These are phyloP conservation scores for Coleophora deauratella DNA, from an alignment of 2,888 invertebrate genomes.

Conservation along the genomic window DNA sequence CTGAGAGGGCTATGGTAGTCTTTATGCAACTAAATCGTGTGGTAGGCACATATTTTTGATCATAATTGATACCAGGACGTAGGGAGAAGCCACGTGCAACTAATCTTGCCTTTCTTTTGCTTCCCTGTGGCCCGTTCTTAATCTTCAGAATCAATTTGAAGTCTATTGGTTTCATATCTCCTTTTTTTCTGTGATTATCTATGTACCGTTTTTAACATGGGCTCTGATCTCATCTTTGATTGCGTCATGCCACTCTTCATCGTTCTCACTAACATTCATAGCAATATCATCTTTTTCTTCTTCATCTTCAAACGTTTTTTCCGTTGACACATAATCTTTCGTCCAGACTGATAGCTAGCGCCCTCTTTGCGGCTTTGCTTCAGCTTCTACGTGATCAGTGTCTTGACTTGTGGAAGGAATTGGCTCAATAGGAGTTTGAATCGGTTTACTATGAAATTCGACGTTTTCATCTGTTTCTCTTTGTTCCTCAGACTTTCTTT, in stretches of 20 bases:
- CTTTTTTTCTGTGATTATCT: too few species aligned
- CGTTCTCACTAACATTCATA: too few species aligned
- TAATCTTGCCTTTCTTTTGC: constrained; percentile 3
- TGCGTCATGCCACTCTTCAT: too few species aligned
- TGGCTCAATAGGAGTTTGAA: not conserved
- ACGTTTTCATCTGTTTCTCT: too few species aligned
- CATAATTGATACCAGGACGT: not conserved
- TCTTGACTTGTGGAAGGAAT: not conserved
- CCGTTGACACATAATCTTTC: not conserved
- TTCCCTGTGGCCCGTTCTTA: too few species aligned
- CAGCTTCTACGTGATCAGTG: not conserved
- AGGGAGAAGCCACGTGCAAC: too few species aligned
- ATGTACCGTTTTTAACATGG: too few species aligned
- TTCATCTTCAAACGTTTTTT: constrained; percentile 3
- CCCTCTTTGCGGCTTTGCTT: not conserved
- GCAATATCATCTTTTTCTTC: not conserved
- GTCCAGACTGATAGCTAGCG: not conserved
- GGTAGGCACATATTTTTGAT: not conserved
- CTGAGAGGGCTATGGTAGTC: not conserved
- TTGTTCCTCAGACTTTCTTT: too few species aligned
- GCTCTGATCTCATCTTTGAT: too few species aligned
- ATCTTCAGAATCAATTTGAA: too few species aligned
- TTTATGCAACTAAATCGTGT: not conserved
- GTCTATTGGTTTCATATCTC: too few species aligned
- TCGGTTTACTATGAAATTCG: too few species aligned